Percentiles rank a stretch among this genome's conserved stretches.
phyloP scores from a whole-genome alignment of 2,113 vertebrate genomes.

The Butorides virescens region DNA sequence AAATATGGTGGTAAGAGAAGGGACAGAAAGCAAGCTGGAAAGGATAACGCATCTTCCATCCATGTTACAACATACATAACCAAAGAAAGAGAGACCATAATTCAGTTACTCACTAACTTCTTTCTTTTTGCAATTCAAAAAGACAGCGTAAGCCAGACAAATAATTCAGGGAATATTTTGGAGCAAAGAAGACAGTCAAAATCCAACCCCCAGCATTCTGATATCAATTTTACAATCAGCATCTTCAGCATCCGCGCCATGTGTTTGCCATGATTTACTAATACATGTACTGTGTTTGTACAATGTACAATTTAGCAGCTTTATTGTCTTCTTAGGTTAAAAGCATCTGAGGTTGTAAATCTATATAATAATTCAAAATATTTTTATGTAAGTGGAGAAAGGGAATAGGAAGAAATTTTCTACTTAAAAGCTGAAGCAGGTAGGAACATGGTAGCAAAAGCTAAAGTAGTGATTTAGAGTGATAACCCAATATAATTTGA shows the following conservation, averaged over 20 bases:
- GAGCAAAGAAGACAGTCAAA: background rate
- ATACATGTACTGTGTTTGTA: background rate
- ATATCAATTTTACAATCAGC: background rate
- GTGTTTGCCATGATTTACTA: background rate
- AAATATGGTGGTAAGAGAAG: background rate
- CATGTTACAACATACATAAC: background rate
- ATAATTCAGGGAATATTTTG: background rate
- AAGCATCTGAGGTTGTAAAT: background rate
- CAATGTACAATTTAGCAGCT: background rate
- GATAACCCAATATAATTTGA: background rate
- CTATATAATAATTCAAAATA: background rate
- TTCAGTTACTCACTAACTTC: background rate
- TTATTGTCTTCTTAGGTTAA: background rate
- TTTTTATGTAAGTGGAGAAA: background rate
- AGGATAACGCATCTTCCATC: background rate
- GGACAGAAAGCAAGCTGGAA: background rate
- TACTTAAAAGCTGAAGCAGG: background rate
- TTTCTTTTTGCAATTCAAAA: background rate
- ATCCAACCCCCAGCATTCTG: background rate
- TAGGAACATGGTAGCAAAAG: background rate
- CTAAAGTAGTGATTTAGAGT: background rate
- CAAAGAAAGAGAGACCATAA: background rate
- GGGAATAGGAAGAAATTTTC: background rate
- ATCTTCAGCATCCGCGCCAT: background rate
- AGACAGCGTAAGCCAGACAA: background rate